These are phyloP conservation scores for Trissoscelio sp. DNA, from an alignment of 2,888 invertebrate genomes.

Conservation along the genomic window DNA sequence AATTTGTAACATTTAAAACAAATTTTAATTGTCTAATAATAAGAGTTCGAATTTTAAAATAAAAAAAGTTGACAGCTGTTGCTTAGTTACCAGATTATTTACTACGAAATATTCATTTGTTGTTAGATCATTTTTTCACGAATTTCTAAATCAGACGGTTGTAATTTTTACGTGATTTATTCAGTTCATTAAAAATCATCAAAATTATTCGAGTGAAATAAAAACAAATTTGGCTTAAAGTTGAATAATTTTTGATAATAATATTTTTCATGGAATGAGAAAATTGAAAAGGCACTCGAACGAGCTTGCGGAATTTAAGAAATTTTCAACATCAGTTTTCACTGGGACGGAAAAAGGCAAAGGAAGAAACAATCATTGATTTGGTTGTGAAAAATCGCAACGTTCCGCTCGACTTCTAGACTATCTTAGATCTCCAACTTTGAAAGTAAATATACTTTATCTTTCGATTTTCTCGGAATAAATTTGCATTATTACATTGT, in stretches of 20 bases:
- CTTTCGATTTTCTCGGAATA: background rate
- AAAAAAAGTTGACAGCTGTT: conserved; percentile 17
- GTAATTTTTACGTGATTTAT: background rate
- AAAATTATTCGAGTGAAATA: conserved; percentile 38
- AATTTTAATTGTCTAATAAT: background rate
- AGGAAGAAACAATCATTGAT: conserved; percentile 2
- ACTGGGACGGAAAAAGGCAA: background rate
- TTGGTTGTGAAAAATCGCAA: conserved; percentile 22
- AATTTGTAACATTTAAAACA: too few species aligned
- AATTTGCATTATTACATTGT: background rate
- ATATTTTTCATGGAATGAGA: background rate
- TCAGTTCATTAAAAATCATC: background rate
- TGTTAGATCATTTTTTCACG: too few species aligned
- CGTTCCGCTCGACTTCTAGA: conserved; percentile 1
- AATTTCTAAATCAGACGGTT: conserved; percentile 12
- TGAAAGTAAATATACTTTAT: background rate
- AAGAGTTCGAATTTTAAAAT: background rate
- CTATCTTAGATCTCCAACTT: background rate
- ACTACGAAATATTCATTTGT: background rate
- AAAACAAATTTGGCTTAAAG: background rate
- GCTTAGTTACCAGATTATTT: conserved; percentile 20
- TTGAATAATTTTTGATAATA: background rate
- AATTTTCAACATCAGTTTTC: background rate
- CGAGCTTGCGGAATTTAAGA: conserved; percentile 17
- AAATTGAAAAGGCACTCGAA: background rate